Evolutionary conservation across 2,888 invertebrate species (phyloP).

Genomic region (Caenorhabditis imperialis): DNA sequence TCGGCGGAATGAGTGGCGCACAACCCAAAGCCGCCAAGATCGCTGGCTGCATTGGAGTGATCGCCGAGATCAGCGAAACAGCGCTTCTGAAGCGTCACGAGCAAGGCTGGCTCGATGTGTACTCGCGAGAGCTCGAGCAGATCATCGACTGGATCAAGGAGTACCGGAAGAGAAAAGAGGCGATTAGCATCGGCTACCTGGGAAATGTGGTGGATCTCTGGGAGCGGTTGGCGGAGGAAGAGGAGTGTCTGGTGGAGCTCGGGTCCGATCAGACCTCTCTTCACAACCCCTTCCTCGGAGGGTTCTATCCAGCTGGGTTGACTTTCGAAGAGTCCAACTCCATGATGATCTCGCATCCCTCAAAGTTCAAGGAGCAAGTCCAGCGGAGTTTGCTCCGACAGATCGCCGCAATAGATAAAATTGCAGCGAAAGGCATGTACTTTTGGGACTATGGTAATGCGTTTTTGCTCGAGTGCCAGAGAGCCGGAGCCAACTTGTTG

Average conservation of each 20-base stretch:
- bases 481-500: conserved; percentile 81
- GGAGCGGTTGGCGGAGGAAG: conserved; percentile 81
- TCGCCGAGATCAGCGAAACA: conserved; percentile 82
- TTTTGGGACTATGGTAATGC: conserved; percentile 84
- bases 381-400: conserved; percentile 82
- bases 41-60: conserved; percentile 82
- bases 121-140: conserved; percentile 79
- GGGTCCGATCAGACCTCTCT: conserved; percentile 83
- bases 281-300: conserved; percentile 82
- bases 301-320: conserved; percentile 76
- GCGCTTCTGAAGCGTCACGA: conserved; percentile 81
- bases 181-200: conserved; percentile 82
- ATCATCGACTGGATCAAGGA: conserved; percentile 73
- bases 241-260: conserved; percentile 82
- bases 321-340: conserved; percentile 80
- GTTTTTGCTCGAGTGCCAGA: conserved; percentile 82
- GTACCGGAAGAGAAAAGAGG: conserved; percentile 73
- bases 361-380: conserved; percentile 81
- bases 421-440: conserved; percentile 81
- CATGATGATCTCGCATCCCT: conserved; percentile 81
- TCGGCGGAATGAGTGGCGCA: conserved; percentile 81
- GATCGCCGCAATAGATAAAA: conserved; percentile 81
- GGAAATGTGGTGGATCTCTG: conserved; percentile 82
- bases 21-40: conserved; percentile 83
- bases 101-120: conserved; percentile 83